Percentiles rank a stretch among this genome's conserved stretches.
Evolutionary conservation across 2,113 vertebrate species (phyloP).

Genomic region (Lutjanus erythropterus): DNA sequence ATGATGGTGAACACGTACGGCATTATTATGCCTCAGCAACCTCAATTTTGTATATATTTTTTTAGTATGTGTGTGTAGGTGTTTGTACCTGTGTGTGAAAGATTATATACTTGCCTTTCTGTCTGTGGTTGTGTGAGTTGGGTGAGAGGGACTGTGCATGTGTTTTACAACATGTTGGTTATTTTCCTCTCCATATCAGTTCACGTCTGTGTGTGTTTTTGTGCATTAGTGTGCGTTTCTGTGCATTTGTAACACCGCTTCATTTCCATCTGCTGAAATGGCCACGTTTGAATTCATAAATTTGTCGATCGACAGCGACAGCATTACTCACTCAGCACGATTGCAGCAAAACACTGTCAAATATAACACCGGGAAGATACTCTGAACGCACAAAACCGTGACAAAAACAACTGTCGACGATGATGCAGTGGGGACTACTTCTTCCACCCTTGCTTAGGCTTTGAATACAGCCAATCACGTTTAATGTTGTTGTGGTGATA

Average conservation of each 20-base stretch:
- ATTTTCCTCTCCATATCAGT: not conserved
- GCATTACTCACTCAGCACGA: constrained; percentile 6
- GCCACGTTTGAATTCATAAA: constrained; percentile 18
- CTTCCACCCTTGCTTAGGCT: constrained; percentile 24
- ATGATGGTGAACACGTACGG: constrained; percentile 65
- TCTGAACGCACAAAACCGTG: constrained; percentile 11
- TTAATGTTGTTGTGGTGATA: constrained; percentile 51
- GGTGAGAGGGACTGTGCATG: too few relatives aligned
- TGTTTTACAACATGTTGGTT: not conserved
- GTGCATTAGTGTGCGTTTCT: not conserved
- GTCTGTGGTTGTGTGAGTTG: not conserved
- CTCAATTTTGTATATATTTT: constrained; percentile 7
- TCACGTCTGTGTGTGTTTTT: not conserved
- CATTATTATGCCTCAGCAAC: constrained; percentile 51
- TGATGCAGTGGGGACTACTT: constrained; percentile 29
- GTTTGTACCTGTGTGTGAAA: not conserved
- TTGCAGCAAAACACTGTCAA: not conserved
- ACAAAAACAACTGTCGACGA: constrained; percentile 42
- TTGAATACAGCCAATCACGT: constrained; percentile 40
- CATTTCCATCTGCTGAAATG: constrained; percentile 28
- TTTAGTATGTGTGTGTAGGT: not conserved
- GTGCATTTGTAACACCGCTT: constrained; percentile 21
- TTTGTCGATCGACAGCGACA: not conserved
- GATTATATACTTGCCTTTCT: not conserved
- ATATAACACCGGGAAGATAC: not conserved